phyloP scores from a whole-genome alignment of 2,797 vertebrate genomes.

The Bovichtus variegatus region DNA sequence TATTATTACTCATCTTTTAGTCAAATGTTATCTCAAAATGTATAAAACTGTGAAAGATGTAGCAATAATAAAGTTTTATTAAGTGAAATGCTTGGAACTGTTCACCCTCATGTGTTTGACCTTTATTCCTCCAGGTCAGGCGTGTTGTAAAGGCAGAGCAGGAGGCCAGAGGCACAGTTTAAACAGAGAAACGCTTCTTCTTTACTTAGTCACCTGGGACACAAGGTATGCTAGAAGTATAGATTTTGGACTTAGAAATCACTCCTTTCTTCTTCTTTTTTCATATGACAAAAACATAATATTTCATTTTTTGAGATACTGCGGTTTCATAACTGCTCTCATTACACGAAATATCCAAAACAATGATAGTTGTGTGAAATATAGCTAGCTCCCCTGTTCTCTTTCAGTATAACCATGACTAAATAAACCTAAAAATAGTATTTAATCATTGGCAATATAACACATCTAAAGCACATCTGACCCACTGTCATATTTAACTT shows the following conservation, averaged over 20 bases:
- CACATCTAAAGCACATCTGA: background rate
- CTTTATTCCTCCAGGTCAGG: background rate
- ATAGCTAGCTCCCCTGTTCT: background rate
- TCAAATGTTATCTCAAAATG: slow-evolving; percentile 29
- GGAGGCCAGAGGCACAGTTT: background rate
- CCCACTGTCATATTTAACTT: background rate
- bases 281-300: background rate
- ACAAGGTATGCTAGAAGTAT: slow-evolving; percentile 13
- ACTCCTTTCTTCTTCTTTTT: no score
- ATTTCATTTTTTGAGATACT: background rate
- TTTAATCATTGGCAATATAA: background rate
- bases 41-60: slow-evolving; percentile 61
- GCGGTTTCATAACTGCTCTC: background rate
- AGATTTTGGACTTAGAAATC: background rate
- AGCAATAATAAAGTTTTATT: slow-evolving; percentile 68
- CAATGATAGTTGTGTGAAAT: background rate
- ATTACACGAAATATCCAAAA: background rate
- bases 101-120: background rate
- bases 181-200: background rate
- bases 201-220: slow-evolving; percentile 13
- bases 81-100: slow-evolving; percentile 7
- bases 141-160: background rate
- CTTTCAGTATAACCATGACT: background rate
- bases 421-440: background rate
- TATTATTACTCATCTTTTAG: slow-evolving; percentile 49